phyloP scores from a whole-genome alignment of 2,888 invertebrate genomes.

The Ichneumoninae sp. region DNA sequence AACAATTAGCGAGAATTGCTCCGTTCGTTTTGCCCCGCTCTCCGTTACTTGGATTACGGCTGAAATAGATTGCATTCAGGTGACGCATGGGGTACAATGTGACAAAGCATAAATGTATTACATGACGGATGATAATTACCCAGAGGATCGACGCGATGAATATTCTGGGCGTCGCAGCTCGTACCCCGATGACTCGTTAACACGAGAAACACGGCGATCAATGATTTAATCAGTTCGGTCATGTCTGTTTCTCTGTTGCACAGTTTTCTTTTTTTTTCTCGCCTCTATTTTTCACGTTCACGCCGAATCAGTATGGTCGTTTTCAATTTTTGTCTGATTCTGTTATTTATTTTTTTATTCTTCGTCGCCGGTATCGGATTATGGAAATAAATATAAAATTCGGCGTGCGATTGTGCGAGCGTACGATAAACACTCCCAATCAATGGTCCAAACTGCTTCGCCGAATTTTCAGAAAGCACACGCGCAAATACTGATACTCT shows the following conservation, averaged over 20 bases:
- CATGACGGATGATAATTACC: conserved; percentile 42
- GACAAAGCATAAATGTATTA: background rate
- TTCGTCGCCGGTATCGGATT: conserved; percentile 18
- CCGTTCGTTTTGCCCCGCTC: background rate
- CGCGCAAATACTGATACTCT: conserved; percentile 4
- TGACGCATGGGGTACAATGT: background rate
- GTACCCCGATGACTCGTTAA: conserved; percentile 23
- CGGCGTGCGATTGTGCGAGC: conserved; percentile 9
- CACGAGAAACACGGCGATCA: conserved; percentile 28
- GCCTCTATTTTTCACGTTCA: background rate
- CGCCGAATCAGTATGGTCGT: background rate
- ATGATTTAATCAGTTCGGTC: conserved; percentile 29
- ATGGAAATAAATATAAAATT: conserved; percentile 44
- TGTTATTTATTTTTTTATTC: conserved; percentile 5
- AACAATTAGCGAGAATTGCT: background rate
- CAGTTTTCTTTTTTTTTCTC: conserved; percentile 1
- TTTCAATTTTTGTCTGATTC: background rate
- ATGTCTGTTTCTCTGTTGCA: background rate
- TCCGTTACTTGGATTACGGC: background rate
- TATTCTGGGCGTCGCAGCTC: conserved; percentile 31
- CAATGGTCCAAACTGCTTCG: conserved; percentile 33
- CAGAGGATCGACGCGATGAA: conserved; percentile 54
- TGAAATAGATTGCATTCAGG: background rate
- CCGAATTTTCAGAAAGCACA: conserved; percentile 18
- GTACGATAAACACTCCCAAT: conserved; percentile 42